Evolutionary conservation across 2,113 vertebrate genomes (phyloP).

Genomic region (Syngnathoides biaculeatus): DNA sequence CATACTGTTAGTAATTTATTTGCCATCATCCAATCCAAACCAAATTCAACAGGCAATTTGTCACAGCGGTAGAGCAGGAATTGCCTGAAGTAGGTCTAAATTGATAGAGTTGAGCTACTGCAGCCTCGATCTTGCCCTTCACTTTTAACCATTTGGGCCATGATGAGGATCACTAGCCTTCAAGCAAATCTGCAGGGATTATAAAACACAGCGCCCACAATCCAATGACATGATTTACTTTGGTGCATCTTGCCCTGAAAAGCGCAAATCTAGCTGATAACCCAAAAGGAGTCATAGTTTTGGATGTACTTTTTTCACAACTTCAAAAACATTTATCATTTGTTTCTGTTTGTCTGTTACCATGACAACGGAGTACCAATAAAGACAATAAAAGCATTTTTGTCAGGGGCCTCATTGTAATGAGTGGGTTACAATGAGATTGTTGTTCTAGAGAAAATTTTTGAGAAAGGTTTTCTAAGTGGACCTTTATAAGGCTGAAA

Average conservation of each 20-base stretch:
- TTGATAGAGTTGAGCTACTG: neutral
- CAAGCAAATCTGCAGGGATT: neutral
- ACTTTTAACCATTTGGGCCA: neutral
- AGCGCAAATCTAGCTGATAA: neutral
- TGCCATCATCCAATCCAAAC: neutral
- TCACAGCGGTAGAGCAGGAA: neutral
- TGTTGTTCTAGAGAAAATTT: too few relatives aligned
- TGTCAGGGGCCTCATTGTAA: too few relatives aligned
- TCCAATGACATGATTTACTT: neutral
- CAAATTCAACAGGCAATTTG: neutral
- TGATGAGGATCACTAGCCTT: neutral
- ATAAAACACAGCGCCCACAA: constrained; percentile 1
- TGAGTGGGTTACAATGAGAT: too few relatives aligned
- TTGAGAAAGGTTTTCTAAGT: too few relatives aligned
- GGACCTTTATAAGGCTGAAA: too few relatives aligned
- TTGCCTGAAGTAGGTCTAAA: neutral
- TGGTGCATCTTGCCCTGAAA: neutral
- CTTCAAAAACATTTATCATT: too few relatives aligned
- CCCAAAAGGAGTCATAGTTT: too few relatives aligned
- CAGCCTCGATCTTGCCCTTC: neutral
- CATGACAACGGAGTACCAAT: too few relatives aligned
- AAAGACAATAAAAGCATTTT: too few relatives aligned
- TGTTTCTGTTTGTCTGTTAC: too few relatives aligned
- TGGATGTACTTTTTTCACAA: neutral
- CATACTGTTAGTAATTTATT: neutral